These are phyloP conservation scores for Nasonia vitripennis DNA, from an alignment of 1,140 invertebrate species.

Conservation along the genomic window DNA sequence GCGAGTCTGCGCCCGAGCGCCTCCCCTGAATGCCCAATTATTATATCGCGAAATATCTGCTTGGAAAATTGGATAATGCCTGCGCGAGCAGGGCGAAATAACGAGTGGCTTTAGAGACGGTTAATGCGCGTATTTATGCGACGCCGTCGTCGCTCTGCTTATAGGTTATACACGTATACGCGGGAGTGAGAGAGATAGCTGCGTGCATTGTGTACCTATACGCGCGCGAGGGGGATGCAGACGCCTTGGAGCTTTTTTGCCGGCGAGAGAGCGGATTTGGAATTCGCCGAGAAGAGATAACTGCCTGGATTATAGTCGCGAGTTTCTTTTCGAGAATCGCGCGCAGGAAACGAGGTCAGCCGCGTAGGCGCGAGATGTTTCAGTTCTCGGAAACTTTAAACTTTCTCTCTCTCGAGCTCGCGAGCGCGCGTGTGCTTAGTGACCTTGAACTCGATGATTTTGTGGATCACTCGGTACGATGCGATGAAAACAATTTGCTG, in stretches of 20 bases:
- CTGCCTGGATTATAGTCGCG: neutral
- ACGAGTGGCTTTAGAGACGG: constrained; percentile 48
- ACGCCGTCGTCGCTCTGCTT: neutral
- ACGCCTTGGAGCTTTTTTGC: neutral
- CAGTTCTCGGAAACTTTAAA: neutral
- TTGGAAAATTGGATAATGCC: constrained; percentile 69
- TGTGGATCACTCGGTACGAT: neutral
- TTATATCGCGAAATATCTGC: constrained; percentile 67
- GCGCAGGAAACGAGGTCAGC: neutral
- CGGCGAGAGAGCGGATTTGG: neutral
- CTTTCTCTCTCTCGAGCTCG: neutral
- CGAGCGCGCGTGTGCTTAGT: neutral
- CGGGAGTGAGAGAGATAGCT: neutral
- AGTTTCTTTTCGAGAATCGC: neutral
- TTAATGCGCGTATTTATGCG: constrained; percentile 50
- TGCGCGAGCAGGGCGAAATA: constrained; percentile 39
- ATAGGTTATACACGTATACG: constrained; percentile 1
- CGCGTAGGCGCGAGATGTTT: neutral
- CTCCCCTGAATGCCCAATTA: constrained; percentile 68
- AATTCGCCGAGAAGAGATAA: neutral
- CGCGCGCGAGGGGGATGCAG: neutral
- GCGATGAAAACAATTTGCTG: neutral
- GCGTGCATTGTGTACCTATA: neutral
- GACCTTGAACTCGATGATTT: neutral
- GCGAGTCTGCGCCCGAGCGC: constrained; percentile 41